phyloP scores from a whole-genome alignment of 1,140 invertebrate genomes.

The Papilio polyxenes region DNA sequence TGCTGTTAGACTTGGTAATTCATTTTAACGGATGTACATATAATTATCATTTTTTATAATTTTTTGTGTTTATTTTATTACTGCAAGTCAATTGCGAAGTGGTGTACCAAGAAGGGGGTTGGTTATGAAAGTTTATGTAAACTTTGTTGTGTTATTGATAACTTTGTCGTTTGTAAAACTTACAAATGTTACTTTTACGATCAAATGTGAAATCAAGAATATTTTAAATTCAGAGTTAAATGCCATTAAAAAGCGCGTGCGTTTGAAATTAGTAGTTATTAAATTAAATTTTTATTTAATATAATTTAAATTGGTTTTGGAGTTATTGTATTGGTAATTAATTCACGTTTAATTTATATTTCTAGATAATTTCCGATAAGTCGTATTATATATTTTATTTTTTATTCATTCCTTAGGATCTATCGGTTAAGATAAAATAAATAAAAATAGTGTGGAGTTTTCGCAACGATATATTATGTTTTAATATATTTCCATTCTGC shows the following conservation, averaged over 20 bases:
- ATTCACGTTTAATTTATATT: conserved; percentile 1
- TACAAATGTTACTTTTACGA: neutral
- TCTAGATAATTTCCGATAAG: neutral
- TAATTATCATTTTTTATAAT: neutral
- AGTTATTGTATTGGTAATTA: conserved; percentile 28
- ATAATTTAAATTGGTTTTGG: conserved; percentile 32
- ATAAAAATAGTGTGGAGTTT: conserved; percentile 43
- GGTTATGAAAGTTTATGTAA: neutral
- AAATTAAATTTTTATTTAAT: conserved; percentile 23
- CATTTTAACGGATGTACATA: neutral
- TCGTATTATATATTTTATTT: conserved; percentile 13
- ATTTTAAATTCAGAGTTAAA: conserved; percentile 22
- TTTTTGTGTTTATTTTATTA: conserved; percentile 3
- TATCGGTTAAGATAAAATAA: conserved; percentile 16
- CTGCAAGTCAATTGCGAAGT: conserved; percentile 12
- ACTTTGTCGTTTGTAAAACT: neutral
- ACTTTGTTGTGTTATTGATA: conserved; percentile 11
- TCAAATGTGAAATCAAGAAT: neutral
- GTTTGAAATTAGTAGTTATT: conserved; percentile 16
- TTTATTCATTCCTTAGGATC: neutral
- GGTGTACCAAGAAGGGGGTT: neutral
- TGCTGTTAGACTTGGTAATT: neutral
- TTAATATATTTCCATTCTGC: conserved; percentile 15
- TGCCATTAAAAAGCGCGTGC: conserved; percentile 1
- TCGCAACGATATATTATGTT: conserved; percentile 27